Base-by-base conservation (phyloP, 2,888 invertebrate species). In the Ctena decussata region DNA sequence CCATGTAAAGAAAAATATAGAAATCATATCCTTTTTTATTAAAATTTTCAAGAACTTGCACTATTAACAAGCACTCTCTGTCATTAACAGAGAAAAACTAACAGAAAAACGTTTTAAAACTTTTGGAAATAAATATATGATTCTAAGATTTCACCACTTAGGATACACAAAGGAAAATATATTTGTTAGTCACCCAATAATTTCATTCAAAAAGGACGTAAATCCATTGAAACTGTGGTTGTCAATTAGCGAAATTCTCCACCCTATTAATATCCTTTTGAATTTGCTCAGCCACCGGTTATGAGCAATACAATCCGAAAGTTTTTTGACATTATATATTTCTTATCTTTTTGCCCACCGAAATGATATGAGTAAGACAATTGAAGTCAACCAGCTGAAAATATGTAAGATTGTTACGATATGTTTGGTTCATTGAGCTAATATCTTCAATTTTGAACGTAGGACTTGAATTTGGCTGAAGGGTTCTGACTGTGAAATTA, bases 391-490 rank as follows among this genome's bases (percentile, higher is more conserved):
- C 65, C 65, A 65, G 72, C 30, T 35, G 44, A 72, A 72, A 44
- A 72, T 72, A 72, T 72, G 41, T 46, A n/a, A 72, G 72, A 72
- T 72, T 24, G 24, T 30, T 37, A 18, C 8, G 72, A 72, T 72
- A 72, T 72, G 24, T 15, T 18, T 44, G 72, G 27, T 72, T 72
- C 72, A 30, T 72, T 65, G 35, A 65, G 35, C 1, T 65, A 65
- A 65, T 65, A 35, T 65, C 2, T 32, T 65, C 65, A 15, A 32
- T 35, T 32, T 35, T 30, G 35, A 65, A 65, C 24, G 35, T n/a
- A 65, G 18, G 65, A 12, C 35, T 65, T 65, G 35, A 65, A 65
- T 65, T 65, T 65, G 18, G 30, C 65, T 65, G 30, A 12, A 65
- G 65, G 65, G 35, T 27, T 65, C n/a, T 6, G 41, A 41, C 41